Evolutionary conservation across 2,113 vertebrate species (phyloP).

Genomic region (Microcebus jonahi): DNA sequence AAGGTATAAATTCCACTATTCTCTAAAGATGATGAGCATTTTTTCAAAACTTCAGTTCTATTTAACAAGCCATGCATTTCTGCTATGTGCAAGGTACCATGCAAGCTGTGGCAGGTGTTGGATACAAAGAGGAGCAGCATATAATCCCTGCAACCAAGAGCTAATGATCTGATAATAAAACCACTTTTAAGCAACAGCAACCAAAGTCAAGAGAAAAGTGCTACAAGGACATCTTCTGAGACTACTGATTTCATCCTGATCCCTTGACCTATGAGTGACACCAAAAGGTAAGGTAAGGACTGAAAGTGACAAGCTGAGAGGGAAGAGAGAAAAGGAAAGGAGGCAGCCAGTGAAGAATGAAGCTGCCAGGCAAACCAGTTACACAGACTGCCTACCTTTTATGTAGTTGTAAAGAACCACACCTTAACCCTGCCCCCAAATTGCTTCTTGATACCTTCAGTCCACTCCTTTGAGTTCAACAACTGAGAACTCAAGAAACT

Average conservation of each 20-base stretch:
- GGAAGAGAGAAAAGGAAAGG: neutral
- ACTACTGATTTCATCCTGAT: neutral
- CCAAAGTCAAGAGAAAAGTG: neutral
- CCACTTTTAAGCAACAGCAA: constrained; percentile 15
- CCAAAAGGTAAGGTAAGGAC: neutral
- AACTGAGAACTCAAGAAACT: neutral
- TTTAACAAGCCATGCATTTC: neutral
- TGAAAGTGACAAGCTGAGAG: neutral
- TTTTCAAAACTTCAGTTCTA: neutral
- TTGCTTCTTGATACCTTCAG: neutral
- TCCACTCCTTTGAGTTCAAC: neutral
- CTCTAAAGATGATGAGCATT: neutral
- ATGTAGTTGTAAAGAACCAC: neutral
- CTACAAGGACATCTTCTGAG: neutral
- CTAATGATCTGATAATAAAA: neutral
- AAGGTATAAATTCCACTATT: neutral
- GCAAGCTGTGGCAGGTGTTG: neutral
- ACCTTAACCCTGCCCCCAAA: neutral
- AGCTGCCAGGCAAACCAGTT: neutral
- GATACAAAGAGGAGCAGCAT: neutral
- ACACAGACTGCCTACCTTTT: neutral
- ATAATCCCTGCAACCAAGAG: neutral
- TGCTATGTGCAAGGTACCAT: neutral
- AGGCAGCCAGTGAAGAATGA: neutral
- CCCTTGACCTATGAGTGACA: neutral